Evolutionary conservation across 2,113 vertebrate genomes (phyloP), one percentile per base, ranked within the genome.

Genomic region (Sylvia atricapilla): DNA sequence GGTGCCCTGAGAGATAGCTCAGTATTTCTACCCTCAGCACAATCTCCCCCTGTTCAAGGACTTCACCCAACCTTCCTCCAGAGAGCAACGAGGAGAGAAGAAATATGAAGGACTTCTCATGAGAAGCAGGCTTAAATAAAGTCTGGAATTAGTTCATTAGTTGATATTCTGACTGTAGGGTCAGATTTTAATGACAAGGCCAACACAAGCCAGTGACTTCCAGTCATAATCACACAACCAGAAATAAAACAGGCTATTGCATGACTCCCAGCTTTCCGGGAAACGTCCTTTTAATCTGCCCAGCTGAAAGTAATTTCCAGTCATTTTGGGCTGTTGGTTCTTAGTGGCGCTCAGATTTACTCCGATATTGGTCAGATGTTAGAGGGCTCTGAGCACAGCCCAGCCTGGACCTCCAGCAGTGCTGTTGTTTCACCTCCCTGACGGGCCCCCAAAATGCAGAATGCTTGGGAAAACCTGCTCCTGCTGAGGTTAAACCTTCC

Each of bases 111-210:
- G 1, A 35, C 52, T 70, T 62, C 72, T 89, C 52, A 73, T 0
- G 5, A 87, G 69, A 46, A 64, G 76, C 25, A 84, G 49, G 37
- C 77, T 93, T 78, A 90, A 92, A 85, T 81, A 84, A 64, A 88
- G 90, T 72, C 90, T 87, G 76, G 72, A 89, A 90, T 74, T 84
- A 89, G 73, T 96, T 93, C 80, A 56, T 93, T 86, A 92, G 83
- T 84, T 94, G 62, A 33, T 81, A 89, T 81, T 90, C 80, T 7
- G 49, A 35, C 44, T 0, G 7, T 11, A 69, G 69, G 88, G 92
- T 92, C 92, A 95, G 69, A 73, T 82, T 92, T 93, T 97, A 96
- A 95, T 76, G 93, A 66, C 3, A 5, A 84, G 84, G 95, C 80
- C 88, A 94, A 69, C 58, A 69, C 35, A 68, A 94, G 55, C 78